Conservation (phyloP, 2,888 invertebrate species). For the Calliphora vomitoria region DNA sequence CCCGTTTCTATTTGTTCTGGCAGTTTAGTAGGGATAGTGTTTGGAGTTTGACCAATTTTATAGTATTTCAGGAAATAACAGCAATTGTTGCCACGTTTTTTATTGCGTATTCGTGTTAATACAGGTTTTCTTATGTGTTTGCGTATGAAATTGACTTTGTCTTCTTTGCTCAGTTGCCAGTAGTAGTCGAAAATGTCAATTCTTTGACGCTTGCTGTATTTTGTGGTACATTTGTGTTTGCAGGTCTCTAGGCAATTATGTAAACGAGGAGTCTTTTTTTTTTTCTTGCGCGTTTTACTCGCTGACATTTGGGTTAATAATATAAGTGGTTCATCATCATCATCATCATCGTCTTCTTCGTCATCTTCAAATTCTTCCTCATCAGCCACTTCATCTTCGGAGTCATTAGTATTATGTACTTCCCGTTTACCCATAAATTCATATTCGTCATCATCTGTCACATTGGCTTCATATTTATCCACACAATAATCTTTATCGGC, state of each 20-base stretch:
- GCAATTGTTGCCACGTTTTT: conserved; percentile 67
- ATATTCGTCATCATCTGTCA: neutral
- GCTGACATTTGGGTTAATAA: conserved; percentile 34
- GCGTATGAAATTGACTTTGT: conserved; percentile 60
- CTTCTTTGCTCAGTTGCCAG: conserved; percentile 63
- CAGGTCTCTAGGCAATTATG: conserved; percentile 70
- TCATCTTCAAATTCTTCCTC: conserved; percentile 22
- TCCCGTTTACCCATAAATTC: neutral
- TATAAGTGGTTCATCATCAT: conserved; percentile 65
- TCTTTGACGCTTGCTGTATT: conserved; percentile 66
- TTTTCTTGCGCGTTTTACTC: conserved; percentile 10
- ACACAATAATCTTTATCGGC: conserved; percentile 20
- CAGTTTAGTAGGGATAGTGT: neutral
- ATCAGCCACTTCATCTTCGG: neutral
- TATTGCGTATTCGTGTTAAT: conserved; percentile 59
- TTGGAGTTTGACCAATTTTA: conserved; percentile 17
- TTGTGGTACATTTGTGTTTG: conserved; percentile 72
- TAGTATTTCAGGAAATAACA: conserved; percentile 64
- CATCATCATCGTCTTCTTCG: conserved; percentile 30
- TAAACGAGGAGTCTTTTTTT: conserved; percentile 51
- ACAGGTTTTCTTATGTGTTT: conserved; percentile 54
- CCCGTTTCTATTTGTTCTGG: neutral
- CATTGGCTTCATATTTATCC: conserved; percentile 35
- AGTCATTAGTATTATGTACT: neutral
- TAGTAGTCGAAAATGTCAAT: conserved; percentile 70